phyloP scores from a whole-genome alignment of 2,113 vertebrate species.

The Dolichallabes microphthalmus region DNA sequence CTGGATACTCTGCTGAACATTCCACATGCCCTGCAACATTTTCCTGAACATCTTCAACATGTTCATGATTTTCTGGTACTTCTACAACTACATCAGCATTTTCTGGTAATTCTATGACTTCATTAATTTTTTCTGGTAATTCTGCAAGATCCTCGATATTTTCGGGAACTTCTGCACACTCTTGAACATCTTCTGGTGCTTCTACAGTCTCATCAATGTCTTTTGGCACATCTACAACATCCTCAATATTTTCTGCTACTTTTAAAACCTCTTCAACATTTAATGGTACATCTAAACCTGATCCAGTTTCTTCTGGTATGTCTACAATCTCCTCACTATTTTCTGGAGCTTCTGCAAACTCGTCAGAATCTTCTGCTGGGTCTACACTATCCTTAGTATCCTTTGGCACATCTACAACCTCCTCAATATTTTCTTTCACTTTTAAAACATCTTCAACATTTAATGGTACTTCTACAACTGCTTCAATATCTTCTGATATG shows the following conservation, averaged over 20 bases:
- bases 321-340: not conserved
- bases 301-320: not conserved
- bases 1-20: not conserved
- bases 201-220: not conserved
- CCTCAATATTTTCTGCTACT: not conserved
- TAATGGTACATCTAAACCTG: not conserved
- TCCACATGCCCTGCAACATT: not conserved
- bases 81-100: not conserved
- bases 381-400: not conserved
- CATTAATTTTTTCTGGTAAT: not conserved
- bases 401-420: not conserved
- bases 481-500: not conserved
- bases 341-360: not conserved
- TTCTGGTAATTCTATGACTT: not conserved
- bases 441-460: not conserved
- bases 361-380: not conserved
- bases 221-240: not conserved
- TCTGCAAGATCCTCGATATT: not conserved
- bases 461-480: not conserved
- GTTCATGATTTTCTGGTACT: not conserved
- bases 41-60: not conserved
- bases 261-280: not conserved
- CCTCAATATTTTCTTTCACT: not conserved
- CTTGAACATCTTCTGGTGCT: not conserved
- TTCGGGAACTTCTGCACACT: not conserved